A percentile compares a stretch with the other conserved stretches of the same genome.
phyloP scores from a whole-genome alignment of 2,113 vertebrate species.

The Murina feae region DNA sequence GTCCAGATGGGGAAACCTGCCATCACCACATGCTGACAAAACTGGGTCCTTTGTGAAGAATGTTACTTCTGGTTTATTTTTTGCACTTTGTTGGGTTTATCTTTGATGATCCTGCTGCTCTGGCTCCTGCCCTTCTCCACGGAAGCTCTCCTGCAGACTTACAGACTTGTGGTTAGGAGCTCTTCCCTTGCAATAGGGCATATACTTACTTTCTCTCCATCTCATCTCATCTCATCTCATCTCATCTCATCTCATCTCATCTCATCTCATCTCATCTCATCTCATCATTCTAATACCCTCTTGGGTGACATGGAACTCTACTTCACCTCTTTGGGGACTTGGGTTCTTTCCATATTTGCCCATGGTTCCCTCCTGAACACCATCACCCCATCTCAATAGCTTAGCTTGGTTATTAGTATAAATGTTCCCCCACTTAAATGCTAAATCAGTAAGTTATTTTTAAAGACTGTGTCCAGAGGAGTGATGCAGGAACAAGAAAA shows the following conservation, averaged over 20 bases:
- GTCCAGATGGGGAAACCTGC: not conserved
- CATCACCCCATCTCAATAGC: not conserved
- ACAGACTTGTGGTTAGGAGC: not conserved
- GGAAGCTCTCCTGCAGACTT: not conserved
- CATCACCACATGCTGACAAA: not conserved
- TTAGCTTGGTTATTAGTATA: constrained; percentile 31
- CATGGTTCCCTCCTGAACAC: not conserved
- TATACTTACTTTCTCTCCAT: constrained; percentile 13
- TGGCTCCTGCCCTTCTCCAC: not conserved
- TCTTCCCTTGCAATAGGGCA: not conserved
- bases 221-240: not conserved
- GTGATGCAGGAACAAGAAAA: not conserved
- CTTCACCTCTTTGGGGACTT: not conserved
- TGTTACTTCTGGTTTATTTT: not conserved
- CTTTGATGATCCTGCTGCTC: not conserved
- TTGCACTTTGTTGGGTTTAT: not conserved
- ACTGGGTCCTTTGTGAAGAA: not conserved
- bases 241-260: not conserved
- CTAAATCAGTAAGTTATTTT: constrained; percentile 58
- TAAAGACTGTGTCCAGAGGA: constrained; percentile 31
- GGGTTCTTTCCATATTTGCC: not conserved
- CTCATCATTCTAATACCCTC: constrained; percentile 13
- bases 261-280: not conserved
- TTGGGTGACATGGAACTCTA: not conserved
- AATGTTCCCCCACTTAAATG: constrained; percentile 35